Evolutionary conservation across 2,797 vertebrate species (phyloP).

Genomic region (Gorsachius magnificus): DNA sequence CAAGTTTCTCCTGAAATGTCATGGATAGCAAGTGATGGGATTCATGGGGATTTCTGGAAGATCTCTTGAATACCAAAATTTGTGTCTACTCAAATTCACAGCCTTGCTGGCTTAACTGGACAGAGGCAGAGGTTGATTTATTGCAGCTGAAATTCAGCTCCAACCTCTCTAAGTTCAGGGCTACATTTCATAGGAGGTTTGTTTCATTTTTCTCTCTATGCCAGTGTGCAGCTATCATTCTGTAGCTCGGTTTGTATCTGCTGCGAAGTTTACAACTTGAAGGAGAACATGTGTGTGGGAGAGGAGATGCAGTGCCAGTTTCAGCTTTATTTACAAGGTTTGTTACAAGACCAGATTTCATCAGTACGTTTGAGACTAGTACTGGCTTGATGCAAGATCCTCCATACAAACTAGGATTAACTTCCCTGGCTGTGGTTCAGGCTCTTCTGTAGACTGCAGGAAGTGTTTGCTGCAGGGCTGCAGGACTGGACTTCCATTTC

Average conservation of each 20-base stretch:
- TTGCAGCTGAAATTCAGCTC: not conserved
- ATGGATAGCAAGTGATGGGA: not conserved
- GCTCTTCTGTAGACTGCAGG: not conserved
- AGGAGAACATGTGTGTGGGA: not conserved
- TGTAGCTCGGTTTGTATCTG: not conserved
- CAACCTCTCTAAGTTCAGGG: not conserved
- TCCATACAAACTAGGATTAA: not conserved
- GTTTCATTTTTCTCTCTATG: not conserved
- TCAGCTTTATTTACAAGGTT: conserved; percentile 32
- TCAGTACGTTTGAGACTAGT: not conserved
- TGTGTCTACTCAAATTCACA: not conserved
- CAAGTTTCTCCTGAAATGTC: not conserved
- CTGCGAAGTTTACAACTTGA: not conserved
- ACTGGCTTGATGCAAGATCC: not conserved
- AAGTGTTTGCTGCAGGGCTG: not conserved
- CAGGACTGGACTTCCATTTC: not conserved
- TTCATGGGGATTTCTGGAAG: not conserved
- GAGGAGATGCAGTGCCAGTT: not conserved
- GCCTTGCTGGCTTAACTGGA: not conserved
- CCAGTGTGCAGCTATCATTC: not conserved
- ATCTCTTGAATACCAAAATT: not conserved
- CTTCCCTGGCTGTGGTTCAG: not conserved
- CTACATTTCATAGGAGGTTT: not conserved
- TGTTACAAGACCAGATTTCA: conserved; percentile 10
- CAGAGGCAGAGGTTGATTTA: not conserved